These are phyloP conservation scores for Erinaceus europaeus DNA, from an alignment of 2,113 vertebrate genomes.

Conservation along the genomic window DNA sequence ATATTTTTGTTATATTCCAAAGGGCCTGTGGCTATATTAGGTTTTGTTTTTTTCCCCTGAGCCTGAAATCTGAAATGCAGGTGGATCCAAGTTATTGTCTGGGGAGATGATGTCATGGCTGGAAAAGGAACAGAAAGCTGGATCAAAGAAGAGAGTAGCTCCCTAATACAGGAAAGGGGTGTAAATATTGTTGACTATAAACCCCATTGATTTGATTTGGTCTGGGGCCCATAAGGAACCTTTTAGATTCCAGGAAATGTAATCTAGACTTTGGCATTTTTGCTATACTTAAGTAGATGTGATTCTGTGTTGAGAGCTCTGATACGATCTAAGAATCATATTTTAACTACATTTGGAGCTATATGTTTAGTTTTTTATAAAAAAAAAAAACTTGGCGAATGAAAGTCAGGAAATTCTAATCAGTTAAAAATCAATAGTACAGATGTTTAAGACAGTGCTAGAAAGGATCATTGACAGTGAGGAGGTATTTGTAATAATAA, in stretches of 20 bases:
- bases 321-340: neutral
- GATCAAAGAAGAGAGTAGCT: no score
- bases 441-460: neutral
- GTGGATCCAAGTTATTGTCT: no score
- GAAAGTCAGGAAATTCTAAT: neutral
- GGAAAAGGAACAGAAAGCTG: no score
- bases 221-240: neutral
- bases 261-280: neutral
- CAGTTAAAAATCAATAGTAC: neutral
- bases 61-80: no score
- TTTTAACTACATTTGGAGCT: neutral
- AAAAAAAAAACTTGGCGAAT: slow-evolving; percentile 20
- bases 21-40: no score
- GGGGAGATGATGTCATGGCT: no score
- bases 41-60: no score
- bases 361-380: neutral
- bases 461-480: neutral
- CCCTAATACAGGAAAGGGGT: no score
- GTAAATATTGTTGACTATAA: no score
- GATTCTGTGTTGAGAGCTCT: neutral
- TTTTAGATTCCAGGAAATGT: neutral
- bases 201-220: no score
- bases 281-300: neutral
- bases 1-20: no score
- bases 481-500: neutral